These are phyloP conservation scores for Leptobrachium ailaonicum DNA, from an alignment of 2,113 vertebrate genomes.

Conservation along the genomic window DNA sequence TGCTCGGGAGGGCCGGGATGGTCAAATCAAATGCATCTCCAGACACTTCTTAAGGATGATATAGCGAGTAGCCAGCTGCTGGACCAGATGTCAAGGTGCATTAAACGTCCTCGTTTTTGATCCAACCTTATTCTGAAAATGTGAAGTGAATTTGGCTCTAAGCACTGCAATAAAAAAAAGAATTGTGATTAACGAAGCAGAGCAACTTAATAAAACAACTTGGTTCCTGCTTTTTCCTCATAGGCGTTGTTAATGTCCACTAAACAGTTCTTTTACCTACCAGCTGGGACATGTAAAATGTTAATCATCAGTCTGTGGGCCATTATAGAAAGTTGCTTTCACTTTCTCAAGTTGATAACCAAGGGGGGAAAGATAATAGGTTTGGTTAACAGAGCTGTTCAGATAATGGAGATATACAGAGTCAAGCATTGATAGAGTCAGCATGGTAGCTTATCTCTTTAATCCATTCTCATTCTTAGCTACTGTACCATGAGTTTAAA, in stretches of 20 bases:
- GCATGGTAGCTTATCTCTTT: conserved; percentile 58
- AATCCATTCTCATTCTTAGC: conserved; percentile 58
- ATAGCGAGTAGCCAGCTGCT: conserved; percentile 74
- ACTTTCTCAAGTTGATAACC: conserved; percentile 74
- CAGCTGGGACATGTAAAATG: conserved; percentile 77
- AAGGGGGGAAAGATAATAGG: conserved; percentile 72
- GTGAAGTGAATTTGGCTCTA: conserved; percentile 70
- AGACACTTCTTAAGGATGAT: conserved; percentile 69
- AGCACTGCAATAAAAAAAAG: conserved; percentile 68
- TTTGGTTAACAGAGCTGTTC: conserved; percentile 75
- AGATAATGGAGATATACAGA: conserved; percentile 67
- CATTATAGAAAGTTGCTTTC: conserved; percentile 75
- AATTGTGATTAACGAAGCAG: conserved; percentile 77
- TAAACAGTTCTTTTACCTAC: conserved; percentile 74
- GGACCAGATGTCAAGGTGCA: conserved; percentile 79
- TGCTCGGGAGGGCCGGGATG: conserved; percentile 73
- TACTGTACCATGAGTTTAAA: conserved; percentile 62
- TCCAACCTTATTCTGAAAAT: conserved; percentile 66
- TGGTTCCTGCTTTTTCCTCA: conserved; percentile 69
- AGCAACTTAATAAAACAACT: conserved; percentile 70
- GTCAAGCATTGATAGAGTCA: conserved; percentile 65
- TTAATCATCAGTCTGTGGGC: conserved; percentile 78
- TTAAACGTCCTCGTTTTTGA: conserved; percentile 72
- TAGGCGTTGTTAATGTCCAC: conserved; percentile 72
- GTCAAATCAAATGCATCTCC: conserved; percentile 69